These are phyloP conservation scores for Brachionus paranguensis DNA, from an alignment of 1,140 invertebrate species.

Conservation along the genomic window DNA sequence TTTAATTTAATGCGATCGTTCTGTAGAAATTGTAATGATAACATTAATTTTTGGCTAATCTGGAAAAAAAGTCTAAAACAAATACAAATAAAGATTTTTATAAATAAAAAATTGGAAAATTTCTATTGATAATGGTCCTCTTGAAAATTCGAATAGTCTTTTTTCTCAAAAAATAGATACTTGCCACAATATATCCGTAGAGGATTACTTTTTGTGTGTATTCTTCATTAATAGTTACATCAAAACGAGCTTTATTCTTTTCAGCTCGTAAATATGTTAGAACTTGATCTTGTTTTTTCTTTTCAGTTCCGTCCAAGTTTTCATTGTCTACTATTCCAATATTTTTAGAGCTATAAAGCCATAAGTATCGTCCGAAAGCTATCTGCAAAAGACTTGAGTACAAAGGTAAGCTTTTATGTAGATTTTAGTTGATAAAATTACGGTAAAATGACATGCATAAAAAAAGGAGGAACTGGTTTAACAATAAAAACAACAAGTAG, in stretches of 20 bases:
- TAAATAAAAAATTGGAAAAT: too few relatives aligned
- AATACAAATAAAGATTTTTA: too few relatives aligned
- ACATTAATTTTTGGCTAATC: too few relatives aligned
- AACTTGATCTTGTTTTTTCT: conserved; percentile 41
- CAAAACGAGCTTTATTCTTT: conserved; percentile 48
- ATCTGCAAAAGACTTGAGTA: background rate
- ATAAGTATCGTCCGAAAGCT: background rate
- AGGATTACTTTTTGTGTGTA: conserved; percentile 57
- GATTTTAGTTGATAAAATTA: conserved; percentile 43
- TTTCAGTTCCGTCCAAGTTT: background rate
- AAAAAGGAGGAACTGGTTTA: conserved; percentile 55
- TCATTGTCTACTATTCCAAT: background rate
- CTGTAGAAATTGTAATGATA: too few relatives aligned
- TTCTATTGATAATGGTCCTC: too few relatives aligned
- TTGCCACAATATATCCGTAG: conserved; percentile 57
- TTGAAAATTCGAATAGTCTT: too few relatives aligned
- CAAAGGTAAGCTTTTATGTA: background rate
- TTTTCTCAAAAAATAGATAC: background rate
- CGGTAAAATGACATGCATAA: conserved; percentile 53
- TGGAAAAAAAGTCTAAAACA: too few relatives aligned
- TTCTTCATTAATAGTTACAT: conserved; percentile 55
- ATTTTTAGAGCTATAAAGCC: background rate
- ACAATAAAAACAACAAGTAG: conserved; percentile 72
- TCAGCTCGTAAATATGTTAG: conserved; percentile 47
- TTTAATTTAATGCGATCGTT: too few relatives aligned